Percentiles rank a stretch among this genome's conserved stretches.
Evolutionary conservation across 2,888 invertebrate species (phyloP).

Genomic region (Lithophane ornitopus): DNA sequence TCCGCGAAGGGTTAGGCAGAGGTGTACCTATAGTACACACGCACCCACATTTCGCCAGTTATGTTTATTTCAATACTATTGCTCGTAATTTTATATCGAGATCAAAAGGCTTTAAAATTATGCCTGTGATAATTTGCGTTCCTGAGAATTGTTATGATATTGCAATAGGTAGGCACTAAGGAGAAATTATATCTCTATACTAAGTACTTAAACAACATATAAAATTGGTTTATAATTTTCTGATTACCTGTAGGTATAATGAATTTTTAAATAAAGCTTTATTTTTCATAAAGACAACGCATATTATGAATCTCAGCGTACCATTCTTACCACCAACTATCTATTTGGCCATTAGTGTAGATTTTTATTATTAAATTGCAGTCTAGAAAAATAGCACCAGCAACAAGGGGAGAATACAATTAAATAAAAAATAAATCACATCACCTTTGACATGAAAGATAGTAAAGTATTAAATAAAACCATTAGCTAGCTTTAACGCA

Average conservation of each 20-base stretch:
- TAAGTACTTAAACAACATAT: too few relatives aligned
- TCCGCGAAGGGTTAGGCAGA: too few relatives aligned
- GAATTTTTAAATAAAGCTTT: neutral
- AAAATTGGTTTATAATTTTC: neutral
- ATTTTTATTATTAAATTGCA: neutral
- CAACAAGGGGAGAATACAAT: neutral
- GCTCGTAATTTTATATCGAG: constrained; percentile 42
- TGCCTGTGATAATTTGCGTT: constrained; percentile 10
- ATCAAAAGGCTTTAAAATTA: constrained; percentile 6
- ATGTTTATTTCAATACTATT: constrained; percentile 2
- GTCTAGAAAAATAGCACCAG: neutral
- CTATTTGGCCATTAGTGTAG: neutral
- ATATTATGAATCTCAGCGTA: neutral
- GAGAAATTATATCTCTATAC: neutral
- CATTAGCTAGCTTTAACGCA: constrained; percentile 47
- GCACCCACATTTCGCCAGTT: too few relatives aligned
- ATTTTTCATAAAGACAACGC: neutral
- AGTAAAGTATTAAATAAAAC: constrained; percentile 19
- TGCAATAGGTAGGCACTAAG: neutral
- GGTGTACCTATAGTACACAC: too few relatives aligned
- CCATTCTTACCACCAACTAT: neutral
- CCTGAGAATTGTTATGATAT: constrained; percentile 11
- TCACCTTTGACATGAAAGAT: constrained; percentile 24
- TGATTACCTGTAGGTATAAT: neutral
- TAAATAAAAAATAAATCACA: constrained; percentile 12